Conservation (phyloP, 2,113 vertebrate species). For the Protobothrops flavoviridis region DNA sequence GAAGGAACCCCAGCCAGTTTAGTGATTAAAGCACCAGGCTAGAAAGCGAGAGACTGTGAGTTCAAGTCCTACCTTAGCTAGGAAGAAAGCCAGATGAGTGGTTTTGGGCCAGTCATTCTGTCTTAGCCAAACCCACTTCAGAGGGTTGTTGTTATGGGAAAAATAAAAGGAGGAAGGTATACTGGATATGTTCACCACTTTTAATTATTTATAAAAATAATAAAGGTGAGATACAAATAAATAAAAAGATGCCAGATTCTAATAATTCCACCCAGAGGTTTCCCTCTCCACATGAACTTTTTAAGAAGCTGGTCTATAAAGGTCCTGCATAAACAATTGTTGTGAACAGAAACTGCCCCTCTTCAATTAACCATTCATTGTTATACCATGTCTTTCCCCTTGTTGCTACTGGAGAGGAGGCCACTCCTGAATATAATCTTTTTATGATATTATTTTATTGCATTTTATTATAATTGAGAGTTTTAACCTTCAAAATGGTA, state of each 20-base stretch:
- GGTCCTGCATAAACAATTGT: background rate
- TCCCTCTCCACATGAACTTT: background rate
- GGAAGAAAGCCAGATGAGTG: too few relatives aligned
- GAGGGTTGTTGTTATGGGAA: too few relatives aligned
- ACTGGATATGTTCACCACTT: too few relatives aligned
- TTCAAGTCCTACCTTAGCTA: background rate
- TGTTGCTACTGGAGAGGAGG: background rate
- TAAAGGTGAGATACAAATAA: too few relatives aligned
- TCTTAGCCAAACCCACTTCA: too few relatives aligned
- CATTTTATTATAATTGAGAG: background rate
- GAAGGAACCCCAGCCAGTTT: background rate
- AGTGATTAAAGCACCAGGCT: background rate
- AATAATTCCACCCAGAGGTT: background rate
- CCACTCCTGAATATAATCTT: background rate
- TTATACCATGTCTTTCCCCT: background rate
- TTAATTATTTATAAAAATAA: too few relatives aligned
- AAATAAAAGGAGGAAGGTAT: too few relatives aligned
- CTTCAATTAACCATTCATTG: background rate
- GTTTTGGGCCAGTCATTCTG: too few relatives aligned
- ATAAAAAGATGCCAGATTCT: background rate
- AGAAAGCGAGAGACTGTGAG: background rate
- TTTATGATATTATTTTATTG: background rate
- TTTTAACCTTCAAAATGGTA: background rate
- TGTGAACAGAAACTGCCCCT: background rate
- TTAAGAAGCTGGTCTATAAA: background rate